phyloP scores from a whole-genome alignment of 2,888 invertebrate species.

The Brachynemurus nebulosus region DNA sequence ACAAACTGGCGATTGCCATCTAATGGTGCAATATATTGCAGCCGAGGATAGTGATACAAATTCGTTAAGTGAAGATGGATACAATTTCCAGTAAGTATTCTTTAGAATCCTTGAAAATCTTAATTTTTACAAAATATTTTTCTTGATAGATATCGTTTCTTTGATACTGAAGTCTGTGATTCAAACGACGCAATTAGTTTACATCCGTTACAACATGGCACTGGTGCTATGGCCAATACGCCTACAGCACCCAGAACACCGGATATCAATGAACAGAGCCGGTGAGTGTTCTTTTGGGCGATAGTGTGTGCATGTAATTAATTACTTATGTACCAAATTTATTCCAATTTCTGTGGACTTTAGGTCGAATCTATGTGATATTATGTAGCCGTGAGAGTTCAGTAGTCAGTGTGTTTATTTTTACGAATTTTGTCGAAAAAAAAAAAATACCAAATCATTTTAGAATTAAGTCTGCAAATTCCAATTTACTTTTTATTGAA shows the following conservation, averaged over 20 bases:
- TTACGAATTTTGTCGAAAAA: no score
- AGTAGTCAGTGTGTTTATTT: no score
- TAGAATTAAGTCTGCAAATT: no score
- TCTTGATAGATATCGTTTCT: slow-evolving; percentile 29
- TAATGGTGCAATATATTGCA: slow-evolving; percentile 65
- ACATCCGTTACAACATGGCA: slow-evolving; percentile 31
- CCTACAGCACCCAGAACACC: slow-evolving; percentile 54
- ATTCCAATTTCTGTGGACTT: no score
- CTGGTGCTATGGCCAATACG: slow-evolving; percentile 38
- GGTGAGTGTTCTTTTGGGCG: slow-evolving; percentile 27
- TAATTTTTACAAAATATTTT: slow-evolving; percentile 7
- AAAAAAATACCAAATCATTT: no score
- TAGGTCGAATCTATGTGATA: no score
- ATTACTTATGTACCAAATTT: no score
- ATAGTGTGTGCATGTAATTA: background rate
- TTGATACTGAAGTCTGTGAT: slow-evolving; percentile 32
- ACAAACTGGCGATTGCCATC: slow-evolving; percentile 59
- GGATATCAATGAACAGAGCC: slow-evolving; percentile 32
- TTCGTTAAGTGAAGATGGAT: slow-evolving; percentile 42
- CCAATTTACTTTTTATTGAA: background rate
- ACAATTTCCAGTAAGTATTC: slow-evolving; percentile 32
- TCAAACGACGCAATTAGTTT: slow-evolving; percentile 25
- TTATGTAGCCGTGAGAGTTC: no score
- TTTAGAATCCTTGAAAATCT: background rate
- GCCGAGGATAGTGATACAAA: slow-evolving; percentile 54